Base-by-base conservation (phyloP, 35 echinoderm and acorn worm species). In the Diadema setosum region DNA sequence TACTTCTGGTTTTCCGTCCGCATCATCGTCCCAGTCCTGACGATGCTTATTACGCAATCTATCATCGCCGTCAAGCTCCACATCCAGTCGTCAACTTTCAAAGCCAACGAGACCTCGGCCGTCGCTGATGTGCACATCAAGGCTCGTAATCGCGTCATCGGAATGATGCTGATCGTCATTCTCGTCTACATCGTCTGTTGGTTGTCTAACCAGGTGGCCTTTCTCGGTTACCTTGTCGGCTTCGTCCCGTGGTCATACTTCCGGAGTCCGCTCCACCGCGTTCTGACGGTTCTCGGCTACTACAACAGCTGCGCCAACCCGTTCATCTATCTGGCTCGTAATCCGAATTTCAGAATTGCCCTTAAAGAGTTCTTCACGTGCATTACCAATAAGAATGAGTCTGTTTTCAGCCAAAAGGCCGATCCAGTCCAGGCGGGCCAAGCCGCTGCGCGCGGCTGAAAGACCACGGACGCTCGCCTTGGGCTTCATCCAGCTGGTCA, bases 181-280 rank as follows among this genome's bases (percentile, higher is more conserved):
- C 20, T 80, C 49, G 81, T 73, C 14, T 88, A 76, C 70, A 78
- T 88, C 25, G 70, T 88, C 5, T 78, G 86, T 15, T 88, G 86
- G 86, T 39, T 35, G 39, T 45, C 86, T 17, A 75, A 88, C 21
- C 86, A 88, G 70, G 44, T 88, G 20, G 86, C 70, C 46, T 88
- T 80, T 50, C 55, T 88, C 14, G 67, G 67, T 15, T 40, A 55
- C 35, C 76, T 63, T 34, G 43, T 75, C 55, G 70, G 70, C 5
- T 52, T 78, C 48, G 52, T 88, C n/a, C 17, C 39, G 18, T 32
- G 23, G n/a, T 11, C 26, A 29, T 88, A 78, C 26, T 44, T 80
- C 25, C 69, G 24, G 1, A 80, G 18, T 78, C 46, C 48, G 6
- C 37, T 88, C 0, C 45, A 88, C 39, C 86, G 70, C 15, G 33